Evolutionary conservation across 2,113 vertebrate genomes (phyloP).

Genomic region (Podarcis cretensis): DNA sequence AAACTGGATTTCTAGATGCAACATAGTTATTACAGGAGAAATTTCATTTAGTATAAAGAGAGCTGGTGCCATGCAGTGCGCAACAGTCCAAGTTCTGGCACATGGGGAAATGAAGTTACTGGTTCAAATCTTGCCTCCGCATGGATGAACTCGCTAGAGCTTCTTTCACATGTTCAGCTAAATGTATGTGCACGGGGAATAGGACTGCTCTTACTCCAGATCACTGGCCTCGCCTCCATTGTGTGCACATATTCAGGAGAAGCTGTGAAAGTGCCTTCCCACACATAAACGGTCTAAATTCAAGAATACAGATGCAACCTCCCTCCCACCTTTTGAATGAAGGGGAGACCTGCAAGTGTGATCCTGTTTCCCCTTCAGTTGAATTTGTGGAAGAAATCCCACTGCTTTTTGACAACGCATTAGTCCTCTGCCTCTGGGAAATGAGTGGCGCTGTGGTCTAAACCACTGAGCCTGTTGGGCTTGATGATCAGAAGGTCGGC

Average conservation of each 20-base stretch:
- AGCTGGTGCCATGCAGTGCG: neutral
- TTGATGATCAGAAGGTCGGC: too few species aligned
- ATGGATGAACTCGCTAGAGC: neutral
- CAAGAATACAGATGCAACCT: too few species aligned
- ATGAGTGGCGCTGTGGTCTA: too few species aligned
- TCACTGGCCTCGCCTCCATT: neutral
- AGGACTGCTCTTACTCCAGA: neutral
- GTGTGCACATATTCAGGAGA: neutral
- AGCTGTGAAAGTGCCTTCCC: neutral
- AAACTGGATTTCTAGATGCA: neutral
- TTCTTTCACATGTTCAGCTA: neutral
- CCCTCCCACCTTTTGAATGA: too few species aligned
- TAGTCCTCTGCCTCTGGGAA: too few species aligned
- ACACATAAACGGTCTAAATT: neutral
- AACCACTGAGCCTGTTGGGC: too few species aligned
- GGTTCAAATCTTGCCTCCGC: neutral
- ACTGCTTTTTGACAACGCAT: too few species aligned
- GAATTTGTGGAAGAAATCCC: too few species aligned
- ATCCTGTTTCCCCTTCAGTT: too few species aligned
- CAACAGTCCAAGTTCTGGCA: neutral
- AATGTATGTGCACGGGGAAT: neutral
- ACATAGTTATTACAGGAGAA: neutral
- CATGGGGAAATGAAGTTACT: neutral
- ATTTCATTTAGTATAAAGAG: neutral
- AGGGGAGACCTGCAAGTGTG: too few species aligned